Percentiles rank a stretch among this genome's conserved stretches.
Evolutionary conservation across 1,140 invertebrate genomes (phyloP).

Genomic region (Lutraria rhynchaena): DNA sequence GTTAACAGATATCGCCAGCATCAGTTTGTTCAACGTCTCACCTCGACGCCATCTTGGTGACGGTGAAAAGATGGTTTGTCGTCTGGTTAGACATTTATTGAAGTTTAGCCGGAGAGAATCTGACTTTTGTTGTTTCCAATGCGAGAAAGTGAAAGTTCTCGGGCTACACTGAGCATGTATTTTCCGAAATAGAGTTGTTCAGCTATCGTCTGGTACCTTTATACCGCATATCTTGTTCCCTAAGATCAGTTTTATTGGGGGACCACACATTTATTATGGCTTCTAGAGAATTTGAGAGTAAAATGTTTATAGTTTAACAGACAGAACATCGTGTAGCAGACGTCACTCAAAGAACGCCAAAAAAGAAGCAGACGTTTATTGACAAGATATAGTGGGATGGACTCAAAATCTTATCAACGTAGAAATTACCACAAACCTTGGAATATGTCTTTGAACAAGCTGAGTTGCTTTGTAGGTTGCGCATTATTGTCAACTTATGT

Average conservation of each 20-base stretch:
- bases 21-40: conserved; percentile 21
- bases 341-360: background rate
- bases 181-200: conserved; percentile 31
- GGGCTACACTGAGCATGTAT: conserved; percentile 10
- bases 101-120: conserved; percentile 10
- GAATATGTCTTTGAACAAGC: conserved; percentile 34
- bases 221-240: background rate
- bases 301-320: no score
- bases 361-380: conserved; percentile 8
- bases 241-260: background rate
- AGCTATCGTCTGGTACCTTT: background rate
- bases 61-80: conserved; percentile 27
- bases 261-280: conserved; percentile 31
- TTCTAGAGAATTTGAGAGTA: conserved; percentile 6
- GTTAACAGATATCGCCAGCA: conserved; percentile 22
- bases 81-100: conserved; percentile 45
- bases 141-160: conserved; percentile 42
- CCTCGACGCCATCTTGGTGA: conserved; percentile 49
- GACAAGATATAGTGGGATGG: background rate
- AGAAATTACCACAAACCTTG: background rate
- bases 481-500: conserved; percentile 28
- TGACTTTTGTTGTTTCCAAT: conserved; percentile 42
- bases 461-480: conserved; percentile 4
- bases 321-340: background rate
- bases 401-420: conserved; percentile 26